These are phyloP conservation scores for Branchipolynoe longqiensis DNA, from an alignment of 2,888 invertebrate genomes.

Conservation along the genomic window DNA sequence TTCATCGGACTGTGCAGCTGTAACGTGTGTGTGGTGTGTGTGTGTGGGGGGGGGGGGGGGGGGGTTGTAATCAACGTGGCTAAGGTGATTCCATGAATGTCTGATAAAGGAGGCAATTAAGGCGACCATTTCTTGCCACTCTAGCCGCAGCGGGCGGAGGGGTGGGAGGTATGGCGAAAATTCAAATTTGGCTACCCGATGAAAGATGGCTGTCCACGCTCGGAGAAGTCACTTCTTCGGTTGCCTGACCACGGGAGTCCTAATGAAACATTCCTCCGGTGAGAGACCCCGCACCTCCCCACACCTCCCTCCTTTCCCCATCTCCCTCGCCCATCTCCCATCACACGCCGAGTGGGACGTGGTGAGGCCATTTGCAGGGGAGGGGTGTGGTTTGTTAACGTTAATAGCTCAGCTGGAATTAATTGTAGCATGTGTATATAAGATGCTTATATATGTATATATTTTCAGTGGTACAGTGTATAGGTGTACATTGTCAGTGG, in stretches of 20 bases:
- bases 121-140: neutral
- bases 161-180: slow-evolving; percentile 6
- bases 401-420: too few relatives aligned
- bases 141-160: neutral
- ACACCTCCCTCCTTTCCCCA: neutral
- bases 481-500: too few relatives aligned
- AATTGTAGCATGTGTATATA: too few relatives aligned
- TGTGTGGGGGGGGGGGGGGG: too few relatives aligned
- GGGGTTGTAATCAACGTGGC: neutral
- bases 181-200: slow-evolving; percentile 31
- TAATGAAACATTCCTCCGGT: slow-evolving; percentile 13
- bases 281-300: slow-evolving; percentile 12
- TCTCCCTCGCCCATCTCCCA: neutral
- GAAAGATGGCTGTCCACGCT: slow-evolving; percentile 3
- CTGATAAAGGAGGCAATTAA: slow-evolving; percentile 19
- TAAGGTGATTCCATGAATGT: slow-evolving; percentile 6
- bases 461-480: too few relatives aligned
- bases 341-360: too few relatives aligned
- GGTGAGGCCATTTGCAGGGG: too few relatives aligned
- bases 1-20: too few relatives aligned
- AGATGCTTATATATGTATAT: too few relatives aligned
- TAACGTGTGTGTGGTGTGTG: too few relatives aligned
- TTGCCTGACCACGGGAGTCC: neutral
- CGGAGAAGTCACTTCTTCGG: neutral
- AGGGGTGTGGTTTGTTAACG: too few relatives aligned